A percentile compares a stretch with the other conserved stretches of the same genome.
Conservation (phyloP, 2,888 invertebrate genomes). For the Hypsopygia costalis region DNA sequence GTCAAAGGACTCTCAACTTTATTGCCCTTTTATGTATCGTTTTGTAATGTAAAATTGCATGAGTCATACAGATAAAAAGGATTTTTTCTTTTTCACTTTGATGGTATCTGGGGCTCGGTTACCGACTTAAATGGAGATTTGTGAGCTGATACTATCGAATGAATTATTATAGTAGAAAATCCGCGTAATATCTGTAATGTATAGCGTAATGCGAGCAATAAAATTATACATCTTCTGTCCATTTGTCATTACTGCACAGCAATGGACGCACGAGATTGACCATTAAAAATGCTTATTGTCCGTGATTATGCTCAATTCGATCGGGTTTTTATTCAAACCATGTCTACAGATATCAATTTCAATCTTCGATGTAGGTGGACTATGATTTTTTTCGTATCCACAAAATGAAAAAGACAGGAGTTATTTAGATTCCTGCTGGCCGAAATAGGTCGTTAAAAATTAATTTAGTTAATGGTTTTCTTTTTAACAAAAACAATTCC, state of each 20-base stretch:
- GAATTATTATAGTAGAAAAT: conserved; percentile 29
- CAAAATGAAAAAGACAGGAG: background rate
- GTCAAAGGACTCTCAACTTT: background rate
- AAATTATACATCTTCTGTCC: conserved; percentile 11
- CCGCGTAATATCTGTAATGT: conserved; percentile 23
- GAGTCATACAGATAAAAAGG: conserved; percentile 2
- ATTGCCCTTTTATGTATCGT: background rate
- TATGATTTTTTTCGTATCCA: background rate
- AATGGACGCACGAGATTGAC: conserved; percentile 2
- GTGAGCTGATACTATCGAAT: conserved; percentile 36
- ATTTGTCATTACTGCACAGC: conserved; percentile 7
- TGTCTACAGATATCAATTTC: conserved; percentile 3
- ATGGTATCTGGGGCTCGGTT: conserved; percentile 30
- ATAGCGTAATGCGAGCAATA: conserved; percentile 11
- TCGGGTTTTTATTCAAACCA: conserved; percentile 3
- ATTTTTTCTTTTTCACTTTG: conserved; percentile 17
- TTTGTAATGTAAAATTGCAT: background rate
- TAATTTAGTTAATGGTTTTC: too few relatives aligned
- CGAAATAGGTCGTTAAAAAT: too few relatives aligned
- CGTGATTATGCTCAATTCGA: conserved; percentile 6
- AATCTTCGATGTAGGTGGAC: conserved; percentile 2
- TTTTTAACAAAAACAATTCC: too few relatives aligned
- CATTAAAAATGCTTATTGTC: conserved; percentile 7
- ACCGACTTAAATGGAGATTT: conserved; percentile 40
- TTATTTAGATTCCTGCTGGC: background rate